Evolutionary conservation across 2,113 vertebrate genomes (phyloP), one percentile per base, ranked within the genome.

Genomic region (Vireo altiloquus): DNA sequence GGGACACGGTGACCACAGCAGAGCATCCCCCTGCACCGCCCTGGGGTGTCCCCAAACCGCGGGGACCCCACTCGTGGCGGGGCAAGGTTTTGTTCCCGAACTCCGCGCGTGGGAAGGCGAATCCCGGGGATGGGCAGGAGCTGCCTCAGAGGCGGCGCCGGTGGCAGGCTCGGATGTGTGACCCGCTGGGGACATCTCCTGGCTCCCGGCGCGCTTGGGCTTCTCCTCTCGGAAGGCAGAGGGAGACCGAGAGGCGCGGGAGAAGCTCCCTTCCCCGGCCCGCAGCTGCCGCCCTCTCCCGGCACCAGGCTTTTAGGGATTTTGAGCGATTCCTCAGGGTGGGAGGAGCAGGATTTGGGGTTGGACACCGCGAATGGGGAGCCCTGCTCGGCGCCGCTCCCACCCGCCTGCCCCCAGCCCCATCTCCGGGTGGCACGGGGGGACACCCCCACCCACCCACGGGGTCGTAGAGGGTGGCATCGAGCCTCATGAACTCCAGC

Each of bases 401-500:
- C 60, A 17, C 3, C 3, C 5, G 1, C 23, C 6, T 13, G 69
- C 9, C n/a, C 42, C 53, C 47, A 42, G 3, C 13, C 7, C 54
- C 44, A 4, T 7, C 28, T 10, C 11, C 4, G 14, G 13, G 46
- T 22, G 59, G 24, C 16, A 23, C 6, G 2, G 1, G 4, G 21
- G 59, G 33, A 9, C 20, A 15, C 5, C 16, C 3, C 2, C 60
- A 74, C 96, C 7, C 63, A 99, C 99, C 99, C 97, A 97, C 96
- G 3, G 98, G 97, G 64, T 99, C 99, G 16, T 97, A 98, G 90
- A 98, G 97, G 5, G 97, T 98, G 24, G 98, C 98, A 27, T 99
- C 99, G 50, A 99, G 92, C 93, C 98, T 96, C 92, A 99, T 96
- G n/a, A 98, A 98, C 94, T 99, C 99, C 97, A 99, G 91, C 27